These are phyloP conservation scores for Aegithalos caudatus DNA, from an alignment of 2,113 vertebrate species.

Conservation along the genomic window DNA sequence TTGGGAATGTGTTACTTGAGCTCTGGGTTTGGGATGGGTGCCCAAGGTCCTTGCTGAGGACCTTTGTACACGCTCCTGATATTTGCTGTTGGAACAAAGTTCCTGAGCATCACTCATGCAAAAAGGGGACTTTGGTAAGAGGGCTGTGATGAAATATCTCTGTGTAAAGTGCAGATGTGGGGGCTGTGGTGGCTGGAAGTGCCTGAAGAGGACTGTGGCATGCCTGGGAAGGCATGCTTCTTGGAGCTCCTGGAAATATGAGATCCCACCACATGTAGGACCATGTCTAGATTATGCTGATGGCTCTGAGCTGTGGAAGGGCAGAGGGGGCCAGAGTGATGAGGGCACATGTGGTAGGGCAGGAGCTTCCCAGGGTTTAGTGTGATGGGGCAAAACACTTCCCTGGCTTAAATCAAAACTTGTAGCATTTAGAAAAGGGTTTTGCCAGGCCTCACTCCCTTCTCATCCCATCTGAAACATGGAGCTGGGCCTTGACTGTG, in stretches of 20 bases:
- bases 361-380: neutral
- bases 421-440: neutral
- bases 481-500: neutral
- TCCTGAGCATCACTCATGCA: neutral
- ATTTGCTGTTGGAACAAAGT: constrained; percentile 44
- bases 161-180: neutral
- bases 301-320: neutral
- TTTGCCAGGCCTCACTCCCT: neutral
- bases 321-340: accelerated
- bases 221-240: neutral
- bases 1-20: neutral
- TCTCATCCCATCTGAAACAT: neutral
- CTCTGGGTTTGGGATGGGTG: neutral
- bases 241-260: neutral
- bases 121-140: constrained; percentile 50
- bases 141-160: constrained; percentile 25
- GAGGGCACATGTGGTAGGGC: neutral
- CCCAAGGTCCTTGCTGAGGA: neutral
- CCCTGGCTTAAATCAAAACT: neutral
- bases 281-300: accelerated
- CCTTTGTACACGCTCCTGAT: constrained; percentile 17
- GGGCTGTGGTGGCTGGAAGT: neutral
- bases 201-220: neutral
- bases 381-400: neutral
- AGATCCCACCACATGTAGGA: neutral